A percentile compares a stretch with the other conserved stretches of the same genome.
These are phyloP conservation scores for Daboia siamensis DNA, from an alignment of 2,113 vertebrate genomes.

Conservation along the genomic window DNA sequence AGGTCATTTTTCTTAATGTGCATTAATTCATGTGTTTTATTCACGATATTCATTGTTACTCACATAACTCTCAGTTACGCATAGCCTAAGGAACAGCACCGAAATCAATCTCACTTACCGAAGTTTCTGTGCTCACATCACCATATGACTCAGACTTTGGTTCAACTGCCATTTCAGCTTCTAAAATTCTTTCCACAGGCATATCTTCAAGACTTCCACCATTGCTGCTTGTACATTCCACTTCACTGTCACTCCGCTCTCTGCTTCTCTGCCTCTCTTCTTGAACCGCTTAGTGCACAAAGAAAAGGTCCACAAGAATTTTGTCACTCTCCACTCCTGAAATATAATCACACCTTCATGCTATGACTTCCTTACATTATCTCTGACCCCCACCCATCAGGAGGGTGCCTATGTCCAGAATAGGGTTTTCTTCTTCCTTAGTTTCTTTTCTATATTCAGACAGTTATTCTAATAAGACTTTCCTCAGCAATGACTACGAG, in stretches of 20 bases:
- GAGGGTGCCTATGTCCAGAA: neutral
- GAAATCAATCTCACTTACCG: constrained; percentile 67
- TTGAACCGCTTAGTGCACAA: constrained; percentile 80
- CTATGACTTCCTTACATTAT: neutral
- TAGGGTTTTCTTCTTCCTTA: neutral
- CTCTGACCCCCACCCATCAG: neutral
- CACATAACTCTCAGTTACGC: neutral
- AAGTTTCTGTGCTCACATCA: constrained; percentile 79
- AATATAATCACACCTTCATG: neutral
- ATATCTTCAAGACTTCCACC: constrained; percentile 86
- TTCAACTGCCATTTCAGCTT: constrained; percentile 90
- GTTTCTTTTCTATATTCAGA: neutral
- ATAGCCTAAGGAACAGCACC: neutral
- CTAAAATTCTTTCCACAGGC: constrained; percentile 95
- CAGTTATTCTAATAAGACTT: neutral
- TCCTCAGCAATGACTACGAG: neutral
- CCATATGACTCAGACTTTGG: constrained; percentile 86
- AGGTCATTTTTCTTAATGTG: neutral
- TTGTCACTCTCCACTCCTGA: neutral
- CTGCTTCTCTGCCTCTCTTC: constrained; percentile 92
- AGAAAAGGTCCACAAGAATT: neutral
- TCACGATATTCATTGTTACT: no score
- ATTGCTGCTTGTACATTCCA: constrained; percentile 75
- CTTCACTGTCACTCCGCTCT: constrained; percentile 84
- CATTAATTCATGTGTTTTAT: neutral